Evolutionary conservation across 2,113 vertebrate species (phyloP).

Genomic region (Tangachromis dhanisi): DNA sequence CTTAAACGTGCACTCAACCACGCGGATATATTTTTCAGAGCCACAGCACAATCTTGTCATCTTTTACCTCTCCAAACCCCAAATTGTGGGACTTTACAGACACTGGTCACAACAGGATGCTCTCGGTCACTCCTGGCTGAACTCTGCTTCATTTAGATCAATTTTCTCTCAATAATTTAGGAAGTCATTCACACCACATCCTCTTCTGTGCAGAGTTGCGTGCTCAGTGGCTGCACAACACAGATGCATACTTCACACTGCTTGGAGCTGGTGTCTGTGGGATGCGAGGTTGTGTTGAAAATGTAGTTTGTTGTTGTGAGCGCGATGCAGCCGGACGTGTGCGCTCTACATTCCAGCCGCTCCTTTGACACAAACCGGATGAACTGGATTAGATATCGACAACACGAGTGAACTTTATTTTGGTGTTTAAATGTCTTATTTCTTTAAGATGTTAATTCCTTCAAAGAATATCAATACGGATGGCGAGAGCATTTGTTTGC

Average conservation of each 20-base stretch:
- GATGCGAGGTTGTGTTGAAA: not conserved
- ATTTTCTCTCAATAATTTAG: slow-evolving; percentile 22
- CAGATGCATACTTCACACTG: not conserved
- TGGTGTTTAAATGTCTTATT: slow-evolving; percentile 31
- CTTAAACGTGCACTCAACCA: not conserved
- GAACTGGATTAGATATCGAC: slow-evolving; percentile 36
- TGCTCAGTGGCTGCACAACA: not conserved
- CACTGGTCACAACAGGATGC: slow-evolving; percentile 1
- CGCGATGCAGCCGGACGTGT: not conserved
- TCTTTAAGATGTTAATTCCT: slow-evolving; percentile 31
- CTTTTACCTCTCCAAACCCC: not conserved
- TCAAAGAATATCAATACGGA: slow-evolving; percentile 23
- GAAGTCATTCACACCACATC: not conserved
- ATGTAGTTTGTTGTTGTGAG: not conserved
- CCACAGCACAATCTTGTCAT: not conserved
- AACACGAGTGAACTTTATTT: slow-evolving; percentile 39
- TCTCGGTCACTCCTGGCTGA: slow-evolving; percentile 30
- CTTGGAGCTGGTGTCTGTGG: not conserved
- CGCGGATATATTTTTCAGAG: not conserved
- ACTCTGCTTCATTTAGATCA: slow-evolving; percentile 22
- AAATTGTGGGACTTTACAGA: slow-evolving; percentile 9
- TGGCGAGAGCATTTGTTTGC: slow-evolving; percentile 16
- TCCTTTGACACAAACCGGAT: slow-evolving; percentile 31
- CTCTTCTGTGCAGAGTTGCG: not conserved
- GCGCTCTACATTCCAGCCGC: slow-evolving; percentile 24